A percentile compares a stretch with the other conserved stretches of the same genome.
These are phyloP conservation scores for Cacoxenus indagator DNA, from an alignment of 2,888 invertebrate species.

Conservation along the genomic window DNA sequence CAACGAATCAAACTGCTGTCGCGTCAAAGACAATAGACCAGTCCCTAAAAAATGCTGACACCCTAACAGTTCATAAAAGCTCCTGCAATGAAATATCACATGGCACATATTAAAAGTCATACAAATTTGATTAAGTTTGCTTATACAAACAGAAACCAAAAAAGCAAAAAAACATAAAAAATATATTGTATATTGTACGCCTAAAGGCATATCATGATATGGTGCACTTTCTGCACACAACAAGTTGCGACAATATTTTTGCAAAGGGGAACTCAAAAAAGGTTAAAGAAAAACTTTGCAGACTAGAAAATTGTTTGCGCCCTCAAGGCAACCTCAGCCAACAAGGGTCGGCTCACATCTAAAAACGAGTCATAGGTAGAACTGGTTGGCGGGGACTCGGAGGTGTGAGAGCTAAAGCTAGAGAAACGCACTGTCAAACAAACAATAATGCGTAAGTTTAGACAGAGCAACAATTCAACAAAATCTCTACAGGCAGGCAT, in stretches of 20 bases:
- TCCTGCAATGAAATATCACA: neutral
- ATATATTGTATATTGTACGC: neutral
- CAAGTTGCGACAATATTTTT: constrained; percentile 6
- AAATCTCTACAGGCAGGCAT: neutral
- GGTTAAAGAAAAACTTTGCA: constrained; percentile 15
- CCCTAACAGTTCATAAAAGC: no score
- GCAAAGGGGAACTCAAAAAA: neutral
- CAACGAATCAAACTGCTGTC: no score
- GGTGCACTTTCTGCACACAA: neutral
- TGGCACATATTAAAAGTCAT: constrained; percentile 15
- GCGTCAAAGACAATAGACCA: no score
- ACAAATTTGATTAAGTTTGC: constrained; percentile 3
- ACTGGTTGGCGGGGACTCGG: neutral
- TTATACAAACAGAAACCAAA: neutral
- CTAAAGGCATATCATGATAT: constrained; percentile 15
- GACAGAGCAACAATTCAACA: neutral
- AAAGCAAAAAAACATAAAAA: neutral
- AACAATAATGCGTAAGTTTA: constrained; percentile 20
- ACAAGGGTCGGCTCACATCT: neutral
- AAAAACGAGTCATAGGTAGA: no score
- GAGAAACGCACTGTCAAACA: constrained; percentile 15
- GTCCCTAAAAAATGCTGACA: no score
- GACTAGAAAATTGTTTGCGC: constrained; percentile 15
- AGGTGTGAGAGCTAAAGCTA: neutral
- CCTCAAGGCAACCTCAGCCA: neutral